These are phyloP conservation scores for Pseudococcus longispinus DNA, from an alignment of 2,888 invertebrate species.

Conservation along the genomic window DNA sequence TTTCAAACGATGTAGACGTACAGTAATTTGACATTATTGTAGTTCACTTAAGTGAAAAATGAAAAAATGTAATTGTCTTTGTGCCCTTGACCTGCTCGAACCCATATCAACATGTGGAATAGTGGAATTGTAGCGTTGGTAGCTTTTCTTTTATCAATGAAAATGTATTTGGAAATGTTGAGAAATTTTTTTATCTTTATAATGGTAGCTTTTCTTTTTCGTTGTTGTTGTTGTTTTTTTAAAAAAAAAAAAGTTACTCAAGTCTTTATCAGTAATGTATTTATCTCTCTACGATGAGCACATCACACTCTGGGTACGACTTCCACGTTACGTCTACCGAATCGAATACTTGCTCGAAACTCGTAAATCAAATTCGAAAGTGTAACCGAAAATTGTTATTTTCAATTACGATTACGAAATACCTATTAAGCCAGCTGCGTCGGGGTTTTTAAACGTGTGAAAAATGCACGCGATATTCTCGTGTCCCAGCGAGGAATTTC, in stretches of 20 bases:
- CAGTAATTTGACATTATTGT: neutral
- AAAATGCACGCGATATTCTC: neutral
- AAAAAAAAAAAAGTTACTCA: too few relatives aligned
- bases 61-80: slow-evolving; percentile 1
- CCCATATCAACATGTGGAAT: neutral
- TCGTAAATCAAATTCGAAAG: neutral
- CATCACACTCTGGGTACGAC: too few relatives aligned
- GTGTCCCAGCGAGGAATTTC: neutral
- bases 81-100: neutral
- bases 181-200: neutral
- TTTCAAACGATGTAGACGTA: neutral
- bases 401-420: neutral
- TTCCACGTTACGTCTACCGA: too few relatives aligned
- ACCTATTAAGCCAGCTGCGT: neutral
- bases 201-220: too few relatives aligned
- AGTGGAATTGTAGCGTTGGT: neutral
- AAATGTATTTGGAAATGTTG: neutral
- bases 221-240: too few relatives aligned
- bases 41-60: neutral
- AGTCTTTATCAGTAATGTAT: too few relatives aligned
- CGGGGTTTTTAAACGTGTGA: neutral
- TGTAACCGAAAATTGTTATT: neutral
- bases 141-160: neutral
- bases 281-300: too few relatives aligned
- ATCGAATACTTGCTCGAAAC: too few relatives aligned